Base-by-base conservation (phyloP, 2,888 invertebrate species). In the Heterodera filipjevi region DNA sequence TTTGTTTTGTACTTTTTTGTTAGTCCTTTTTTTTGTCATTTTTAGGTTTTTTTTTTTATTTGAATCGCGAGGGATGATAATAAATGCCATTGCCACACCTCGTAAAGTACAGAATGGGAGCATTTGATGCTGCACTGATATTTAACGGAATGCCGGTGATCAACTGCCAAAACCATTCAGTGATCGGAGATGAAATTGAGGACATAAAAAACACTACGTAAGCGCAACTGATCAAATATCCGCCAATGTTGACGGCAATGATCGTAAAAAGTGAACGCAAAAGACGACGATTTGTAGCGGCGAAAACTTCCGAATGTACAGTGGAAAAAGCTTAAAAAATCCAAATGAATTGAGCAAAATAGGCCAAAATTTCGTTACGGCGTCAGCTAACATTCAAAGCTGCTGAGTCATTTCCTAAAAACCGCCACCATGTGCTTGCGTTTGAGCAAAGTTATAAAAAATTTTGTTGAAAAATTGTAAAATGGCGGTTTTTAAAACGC, bases 61-160 rank as follows among this genome's bases (percentile, higher is more conserved):
- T n/a, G n/a, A n/a, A n/a, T n/a, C n/a, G n/a, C n/a, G n/a, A n/a
- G n/a, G n/a, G n/a, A n/a, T n/a, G n/a, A n/a, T n/a, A n/a, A n/a
- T n/a, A n/a, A n/a, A n/a, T 39, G 39, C 39, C 2, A 39, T 39
- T 39, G 39, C 12, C 39, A 10, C 39, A 59, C 70, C 46, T 66
- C 59, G 70, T 64, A 19, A 59, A 46, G 72, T 71, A 46, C 53
- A 70, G 71, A 59, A 68, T 35, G 16, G 68, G 68, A 8, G 33
- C 68, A 8, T 68, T 68, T 22, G 68, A 68, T 14, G 68, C 68
- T 10, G 68, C 68, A 35, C 68, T 68, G 68, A 68, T 22, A 32
- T 68, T 68, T 35, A 68, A 16, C 5, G 68, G 70, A 70, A 77
- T 35, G 70, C 68, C 70, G 77, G 68, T 68, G 77, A 77, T 35